phyloP scores from a whole-genome alignment of 2,888 invertebrate species.

The Cantharis flavilabris region DNA sequence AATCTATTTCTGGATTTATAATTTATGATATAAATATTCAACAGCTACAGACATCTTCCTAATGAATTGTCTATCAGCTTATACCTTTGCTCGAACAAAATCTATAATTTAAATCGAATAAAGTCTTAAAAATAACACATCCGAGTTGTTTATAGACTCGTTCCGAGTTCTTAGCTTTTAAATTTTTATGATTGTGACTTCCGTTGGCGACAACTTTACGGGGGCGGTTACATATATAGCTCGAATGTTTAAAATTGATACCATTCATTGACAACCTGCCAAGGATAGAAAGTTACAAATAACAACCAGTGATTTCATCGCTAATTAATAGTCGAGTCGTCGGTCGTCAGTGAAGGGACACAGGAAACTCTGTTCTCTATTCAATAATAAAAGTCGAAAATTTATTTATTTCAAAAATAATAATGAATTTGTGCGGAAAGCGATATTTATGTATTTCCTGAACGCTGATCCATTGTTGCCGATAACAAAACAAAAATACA shows the following conservation, averaged over 20 bases:
- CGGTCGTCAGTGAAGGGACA: slow-evolving; percentile 5
- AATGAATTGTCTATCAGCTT: slow-evolving; percentile 6
- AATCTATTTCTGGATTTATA: slow-evolving; percentile 35
- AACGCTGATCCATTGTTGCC: neutral
- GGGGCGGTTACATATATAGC: slow-evolving; percentile 39
- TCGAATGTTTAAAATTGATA: slow-evolving; percentile 39
- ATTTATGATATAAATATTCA: slow-evolving; percentile 37
- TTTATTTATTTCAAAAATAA: slow-evolving; percentile 9
- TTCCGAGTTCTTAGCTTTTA: slow-evolving; percentile 42
- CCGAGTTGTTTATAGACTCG: slow-evolving; percentile 41
- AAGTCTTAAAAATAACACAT: slow-evolving; percentile 12
- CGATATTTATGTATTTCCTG: slow-evolving; percentile 11
- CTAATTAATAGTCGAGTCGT: slow-evolving; percentile 17
- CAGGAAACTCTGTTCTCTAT: slow-evolving; percentile 10
- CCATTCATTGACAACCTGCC: slow-evolving; percentile 39
- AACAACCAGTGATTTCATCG: slow-evolving; percentile 18
- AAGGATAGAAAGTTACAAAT: slow-evolving; percentile 31
- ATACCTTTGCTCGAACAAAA: slow-evolving; percentile 10
- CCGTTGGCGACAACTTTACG: slow-evolving; percentile 40
- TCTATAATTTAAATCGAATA: neutral
- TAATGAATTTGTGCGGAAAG: slow-evolving; percentile 10
- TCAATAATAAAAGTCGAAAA: slow-evolving; percentile 5
- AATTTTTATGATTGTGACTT: slow-evolving; percentile 47
- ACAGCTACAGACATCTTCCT: slow-evolving; percentile 16
- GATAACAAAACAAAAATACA: neutral